Percentiles rank a stretch among this genome's conserved stretches.
These are phyloP conservation scores for Acrocera orbiculus DNA, from an alignment of 2,888 invertebrate species.

Conservation along the genomic window DNA sequence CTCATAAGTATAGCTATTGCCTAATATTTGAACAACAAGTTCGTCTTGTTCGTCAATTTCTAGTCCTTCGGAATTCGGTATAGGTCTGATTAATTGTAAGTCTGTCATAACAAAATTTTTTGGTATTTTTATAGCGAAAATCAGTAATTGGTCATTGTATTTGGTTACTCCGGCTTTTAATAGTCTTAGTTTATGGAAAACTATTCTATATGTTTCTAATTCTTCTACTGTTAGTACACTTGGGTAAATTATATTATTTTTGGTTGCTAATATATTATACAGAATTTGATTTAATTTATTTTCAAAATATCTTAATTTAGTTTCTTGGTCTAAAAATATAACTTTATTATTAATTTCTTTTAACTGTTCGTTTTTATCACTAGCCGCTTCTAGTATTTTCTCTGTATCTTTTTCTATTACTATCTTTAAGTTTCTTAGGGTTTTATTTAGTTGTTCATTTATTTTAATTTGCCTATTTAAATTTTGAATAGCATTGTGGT, in stretches of 20 bases:
- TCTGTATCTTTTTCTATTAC: slow-evolving; percentile 5
- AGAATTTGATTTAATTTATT: slow-evolving; percentile 10
- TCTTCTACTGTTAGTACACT: slow-evolving; percentile 8
- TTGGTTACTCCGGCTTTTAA: slow-evolving; percentile 6
- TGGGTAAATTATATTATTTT: slow-evolving; percentile 7
- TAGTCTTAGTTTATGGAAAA: slow-evolving; percentile 7
- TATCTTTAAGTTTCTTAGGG: slow-evolving; percentile 3
- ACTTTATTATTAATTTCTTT: slow-evolving; percentile 5
- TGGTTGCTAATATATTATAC: slow-evolving; percentile 3
- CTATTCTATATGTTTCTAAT: slow-evolving; percentile 4
- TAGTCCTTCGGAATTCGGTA: neutral
- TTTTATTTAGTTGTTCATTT: slow-evolving; percentile 4
- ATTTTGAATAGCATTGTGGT: neutral
- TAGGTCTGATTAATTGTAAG: too few relatives aligned
- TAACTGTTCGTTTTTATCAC: slow-evolving; percentile 1
- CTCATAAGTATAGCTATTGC: slow-evolving; percentile 1
- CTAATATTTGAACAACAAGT: slow-evolving; percentile 2
- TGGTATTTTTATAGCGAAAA: slow-evolving; percentile 1
- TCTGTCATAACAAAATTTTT: too few relatives aligned
- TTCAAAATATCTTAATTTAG: slow-evolving; percentile 6
- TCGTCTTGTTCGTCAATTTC: slow-evolving; percentile 1
- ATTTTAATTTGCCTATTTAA: slow-evolving; percentile 2
- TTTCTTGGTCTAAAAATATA: slow-evolving; percentile 5
- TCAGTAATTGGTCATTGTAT: neutral
- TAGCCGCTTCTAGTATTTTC: slow-evolving; percentile 5